Conservation (phyloP, 2,797 vertebrate genomes). For the Pangasius mekongensis region DNA sequence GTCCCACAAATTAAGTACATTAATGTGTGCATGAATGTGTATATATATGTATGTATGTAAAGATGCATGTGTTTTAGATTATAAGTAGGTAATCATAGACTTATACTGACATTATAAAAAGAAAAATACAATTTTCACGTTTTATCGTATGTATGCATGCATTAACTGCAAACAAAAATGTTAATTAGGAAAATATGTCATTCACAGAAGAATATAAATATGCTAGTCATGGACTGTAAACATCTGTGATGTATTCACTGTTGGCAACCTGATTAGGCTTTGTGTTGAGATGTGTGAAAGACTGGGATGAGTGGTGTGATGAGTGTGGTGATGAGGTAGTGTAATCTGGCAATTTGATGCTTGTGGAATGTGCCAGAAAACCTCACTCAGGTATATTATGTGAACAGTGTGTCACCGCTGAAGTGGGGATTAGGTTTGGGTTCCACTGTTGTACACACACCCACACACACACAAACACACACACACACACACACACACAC, state of each 20-base stretch:
- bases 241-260: background rate
- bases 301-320: conserved; percentile 31
- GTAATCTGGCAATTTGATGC: conserved; percentile 54
- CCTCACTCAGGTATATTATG: conserved; percentile 29
- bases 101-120: background rate
- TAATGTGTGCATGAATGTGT: background rate
- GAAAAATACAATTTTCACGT: background rate
- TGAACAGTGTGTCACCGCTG: conserved; percentile 40
- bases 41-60: background rate
- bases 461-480: background rate
- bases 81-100: background rate
- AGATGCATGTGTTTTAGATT: background rate
- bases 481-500: conserved; percentile 23
- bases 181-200: background rate
- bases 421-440: conserved; percentile 47
- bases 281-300: conserved; percentile 17
- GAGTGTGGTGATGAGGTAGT: conserved; percentile 44
- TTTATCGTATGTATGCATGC: background rate
- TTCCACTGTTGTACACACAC: conserved; percentile 35
- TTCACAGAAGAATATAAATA: background rate
- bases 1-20: background rate
- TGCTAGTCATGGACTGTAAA: background rate
- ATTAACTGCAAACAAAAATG: background rate
- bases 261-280: background rate
- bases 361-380: conserved; percentile 38